These are phyloP conservation scores for Galaxias olidus DNA, from an alignment of 2,797 vertebrate genomes.

Conservation along the genomic window DNA sequence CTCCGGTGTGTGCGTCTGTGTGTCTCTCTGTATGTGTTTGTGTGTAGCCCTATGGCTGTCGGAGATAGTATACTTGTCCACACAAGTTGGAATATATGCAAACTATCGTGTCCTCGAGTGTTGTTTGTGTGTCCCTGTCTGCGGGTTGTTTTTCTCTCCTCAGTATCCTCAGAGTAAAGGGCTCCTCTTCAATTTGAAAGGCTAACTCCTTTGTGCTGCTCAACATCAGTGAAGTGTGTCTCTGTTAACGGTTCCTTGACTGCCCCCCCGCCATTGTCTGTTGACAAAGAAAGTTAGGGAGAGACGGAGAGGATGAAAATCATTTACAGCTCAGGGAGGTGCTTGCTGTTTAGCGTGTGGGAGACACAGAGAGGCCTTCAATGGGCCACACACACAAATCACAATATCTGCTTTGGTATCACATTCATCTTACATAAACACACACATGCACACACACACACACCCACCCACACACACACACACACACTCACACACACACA, in stretches of 20 bases:
- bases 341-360: conserved; percentile 39
- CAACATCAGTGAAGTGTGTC: conserved; percentile 7
- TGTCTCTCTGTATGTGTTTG: background rate
- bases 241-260: conserved; percentile 17
- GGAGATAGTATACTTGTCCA: background rate
- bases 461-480: background rate
- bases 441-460: background rate
- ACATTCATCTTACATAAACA: background rate
- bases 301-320: conserved; percentile 7
- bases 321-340: conserved; percentile 9
- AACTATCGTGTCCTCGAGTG: background rate
- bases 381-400: conserved; percentile 37
- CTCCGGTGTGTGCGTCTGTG: background rate
- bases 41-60: background rate
- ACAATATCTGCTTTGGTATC: conserved; percentile 33
- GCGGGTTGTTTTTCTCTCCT: background rate
- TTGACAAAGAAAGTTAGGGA: conserved; percentile 4
- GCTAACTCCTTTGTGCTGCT: conserved; percentile 19
- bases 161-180: conserved; percentile 17
- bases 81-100: background rate
- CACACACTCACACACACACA: background rate
- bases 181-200: conserved; percentile 20
- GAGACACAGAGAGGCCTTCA: conserved; percentile 23
- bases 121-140: background rate
- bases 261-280: conserved; percentile 10